Base-by-base conservation (phyloP, 2,888 invertebrate genomes). In the Tupiocoris notatus region DNA sequence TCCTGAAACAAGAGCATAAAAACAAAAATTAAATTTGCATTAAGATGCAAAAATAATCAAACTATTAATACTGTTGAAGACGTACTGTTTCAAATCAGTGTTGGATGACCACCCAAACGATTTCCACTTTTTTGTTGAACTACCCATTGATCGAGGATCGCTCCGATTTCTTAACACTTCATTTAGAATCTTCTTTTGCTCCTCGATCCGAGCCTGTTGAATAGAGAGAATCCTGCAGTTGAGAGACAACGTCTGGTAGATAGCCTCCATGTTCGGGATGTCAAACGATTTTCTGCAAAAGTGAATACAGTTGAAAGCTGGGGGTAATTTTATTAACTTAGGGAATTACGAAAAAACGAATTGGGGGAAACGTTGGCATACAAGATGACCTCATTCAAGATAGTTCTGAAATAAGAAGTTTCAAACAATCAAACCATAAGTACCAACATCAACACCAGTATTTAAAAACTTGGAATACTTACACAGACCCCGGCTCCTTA, bases 241-340 rank as follows among this genome's bases (percentile, higher is more conserved):
- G 77, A 88, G 89, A 24, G 91, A 89, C 81, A 95, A 85, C 0
- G 92, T 90, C 81, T 93, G 92, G 84, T 93, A 95, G 7, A 94
- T 88, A 25, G 89, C 88, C 81, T 94, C 93, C 80, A 92, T 84
- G 25, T 89, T 89, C 0, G 93, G 93, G 17, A 90, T 87, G 77
- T 88, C 88, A 85, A 90, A 87, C 76, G 82, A 83, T 2, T 83
- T 74, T 78, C 81, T 78, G 65, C 56, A 73, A 57, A 16, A 62
- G n/a, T n/a, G n/a, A n/a, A n/a, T n/a, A n/a, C n/a, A n/a, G n/a
- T n/a, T n/a, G n/a, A n/a, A n/a, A n/a, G n/a, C n/a, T n/a, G n/a
- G n/a, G n/a, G n/a, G n/a, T n/a, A n/a, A n/a, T n/a, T n/a, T n/a
- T n/a, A n/a, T n/a, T n/a, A n/a, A n/a, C n/a, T n/a, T n/a, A n/a